Base-by-base conservation (phyloP, 2,888 invertebrate species). In the Orchesellides sinensis region DNA sequence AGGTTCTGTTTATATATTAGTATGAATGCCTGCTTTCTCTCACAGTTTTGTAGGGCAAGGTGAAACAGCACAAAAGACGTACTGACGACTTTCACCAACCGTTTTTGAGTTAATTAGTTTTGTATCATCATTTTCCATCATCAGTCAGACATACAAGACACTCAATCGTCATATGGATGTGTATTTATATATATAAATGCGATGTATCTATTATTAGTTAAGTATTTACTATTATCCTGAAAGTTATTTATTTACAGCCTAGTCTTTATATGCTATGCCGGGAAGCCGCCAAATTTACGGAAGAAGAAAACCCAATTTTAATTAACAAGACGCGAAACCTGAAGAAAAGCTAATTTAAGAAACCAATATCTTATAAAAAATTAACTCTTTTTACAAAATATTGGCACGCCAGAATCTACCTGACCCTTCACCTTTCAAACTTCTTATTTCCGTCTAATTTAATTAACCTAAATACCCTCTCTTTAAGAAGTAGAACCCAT, bases 71-170 rank as follows among this genome's bases (percentile, higher is more conserved):
- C n/a, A n/a, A n/a, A n/a, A n/a, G n/a, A n/a, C n/a, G n/a, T n/a
- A n/a, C n/a, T n/a, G n/a, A n/a, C n/a, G n/a, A n/a, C n/a, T n/a
- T n/a, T n/a, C n/a, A n/a, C n/a, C n/a, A n/a, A n/a, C n/a, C n/a
- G n/a, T n/a, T n/a, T n/a, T n/a, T n/a, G n/a, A n/a, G n/a, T n/a
- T n/a, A n/a, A 65, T 21, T 32, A 65, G 12, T 21, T 77, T 77
- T 78, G 69, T 78, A 78, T 78, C 69, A 68, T 68, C 14, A 63
- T 78, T 78, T 78, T 61, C n/a, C 78, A 52, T 49, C 52, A 69
- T 78, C 78, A 78, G 78, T 69, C 78, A 78, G 70, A 78, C 69
- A 61, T 66, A 63, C 69, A 78, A 78, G 78, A 78, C 78, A 78
- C 78, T 78, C 69, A 78, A 70, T 78, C 70, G 63, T 66, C 54